A percentile compares a stretch with the other conserved stretches of the same genome.
Evolutionary conservation across 2,888 invertebrate genomes (phyloP).

Genomic region (Tiliacea aurago): DNA sequence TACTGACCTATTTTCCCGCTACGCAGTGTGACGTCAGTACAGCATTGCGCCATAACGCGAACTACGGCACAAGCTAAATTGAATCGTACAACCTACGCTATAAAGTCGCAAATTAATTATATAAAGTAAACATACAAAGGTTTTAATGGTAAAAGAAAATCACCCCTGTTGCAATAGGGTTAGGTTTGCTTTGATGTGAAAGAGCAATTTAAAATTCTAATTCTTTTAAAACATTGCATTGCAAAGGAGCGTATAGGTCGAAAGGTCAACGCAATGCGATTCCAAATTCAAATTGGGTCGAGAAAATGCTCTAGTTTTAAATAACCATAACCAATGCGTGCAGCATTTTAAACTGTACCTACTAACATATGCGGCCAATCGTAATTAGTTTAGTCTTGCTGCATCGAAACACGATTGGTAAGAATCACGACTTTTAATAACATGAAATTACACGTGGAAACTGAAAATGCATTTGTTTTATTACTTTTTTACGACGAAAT

Average conservation of each 20-base stretch:
- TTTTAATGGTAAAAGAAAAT: slow-evolving; percentile 51
- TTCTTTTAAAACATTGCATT: slow-evolving; percentile 52
- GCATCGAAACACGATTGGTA: slow-evolving; percentile 36
- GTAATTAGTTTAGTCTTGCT: slow-evolving; percentile 28
- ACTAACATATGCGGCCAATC: slow-evolving; percentile 29
- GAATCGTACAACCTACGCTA: slow-evolving; percentile 58
- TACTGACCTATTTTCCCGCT: slow-evolving; percentile 80
- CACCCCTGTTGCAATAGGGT: slow-evolving; percentile 42
- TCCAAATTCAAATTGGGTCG: slow-evolving; percentile 61
- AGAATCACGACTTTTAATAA: slow-evolving; percentile 2
- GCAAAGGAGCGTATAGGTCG: slow-evolving; percentile 50
- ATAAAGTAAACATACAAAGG: slow-evolving; percentile 16
- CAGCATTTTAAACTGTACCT: slow-evolving; percentile 7
- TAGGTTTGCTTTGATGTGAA: slow-evolving; percentile 35
- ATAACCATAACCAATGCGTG: slow-evolving; percentile 19
- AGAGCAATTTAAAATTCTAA: slow-evolving; percentile 45
- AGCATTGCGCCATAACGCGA: slow-evolving; percentile 80
- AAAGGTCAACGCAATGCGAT: slow-evolving; percentile 66
- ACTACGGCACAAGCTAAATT: slow-evolving; percentile 65
- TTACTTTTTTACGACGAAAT: slow-evolving; percentile 41
- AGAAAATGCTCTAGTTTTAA: slow-evolving; percentile 19
- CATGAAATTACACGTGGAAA: slow-evolving; percentile 14
- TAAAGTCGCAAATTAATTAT: slow-evolving; percentile 57
- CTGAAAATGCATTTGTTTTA: slow-evolving; percentile 47
- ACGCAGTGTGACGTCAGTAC: slow-evolving; percentile 85